phyloP scores from a whole-genome alignment of 2,888 invertebrate genomes.

The Pocota personata region DNA sequence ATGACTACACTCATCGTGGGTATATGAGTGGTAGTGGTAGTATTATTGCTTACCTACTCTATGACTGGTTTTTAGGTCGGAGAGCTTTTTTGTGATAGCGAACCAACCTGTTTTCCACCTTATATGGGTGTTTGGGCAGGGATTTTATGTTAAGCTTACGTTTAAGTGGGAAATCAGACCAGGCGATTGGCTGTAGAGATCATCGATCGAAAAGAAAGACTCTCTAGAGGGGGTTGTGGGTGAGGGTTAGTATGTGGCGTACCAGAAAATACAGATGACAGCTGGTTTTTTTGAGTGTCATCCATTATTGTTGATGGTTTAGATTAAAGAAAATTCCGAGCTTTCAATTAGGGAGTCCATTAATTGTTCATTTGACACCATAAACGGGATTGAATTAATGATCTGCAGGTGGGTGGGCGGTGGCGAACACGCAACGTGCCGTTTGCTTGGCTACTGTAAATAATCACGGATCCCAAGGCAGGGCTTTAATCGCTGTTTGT shows the following conservation, averaged over 20 bases:
- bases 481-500: conserved; percentile 29
- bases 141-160: conserved; percentile 28
- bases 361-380: conserved; percentile 55
- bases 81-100: conserved; percentile 58
- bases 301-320: conserved; percentile 63
- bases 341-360: conserved; percentile 42
- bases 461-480: conserved; percentile 37
- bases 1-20: conserved; percentile 16
- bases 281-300: conserved; percentile 48
- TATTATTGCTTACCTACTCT: conserved; percentile 42
- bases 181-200: conserved; percentile 32
- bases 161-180: conserved; percentile 26
- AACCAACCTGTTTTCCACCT: conserved; percentile 50
- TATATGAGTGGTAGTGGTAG: not conserved
- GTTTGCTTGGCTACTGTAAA: conserved; percentile 47
- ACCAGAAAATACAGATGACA: conserved; percentile 39
- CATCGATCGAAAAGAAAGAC: not conserved
- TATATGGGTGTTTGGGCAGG: conserved; percentile 47
- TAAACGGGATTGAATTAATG: conserved; percentile 43
- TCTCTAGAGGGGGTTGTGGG: not conserved
- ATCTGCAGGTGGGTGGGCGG: conserved; percentile 18
- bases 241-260: conserved; percentile 13
- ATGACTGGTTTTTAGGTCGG: conserved; percentile 37
- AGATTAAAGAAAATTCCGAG: conserved; percentile 35
- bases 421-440: conserved; percentile 14